Evolutionary conservation across 2,888 invertebrate species (phyloP), one percentile per base, ranked within the genome.

Genomic region (Beris chalybata): DNA sequence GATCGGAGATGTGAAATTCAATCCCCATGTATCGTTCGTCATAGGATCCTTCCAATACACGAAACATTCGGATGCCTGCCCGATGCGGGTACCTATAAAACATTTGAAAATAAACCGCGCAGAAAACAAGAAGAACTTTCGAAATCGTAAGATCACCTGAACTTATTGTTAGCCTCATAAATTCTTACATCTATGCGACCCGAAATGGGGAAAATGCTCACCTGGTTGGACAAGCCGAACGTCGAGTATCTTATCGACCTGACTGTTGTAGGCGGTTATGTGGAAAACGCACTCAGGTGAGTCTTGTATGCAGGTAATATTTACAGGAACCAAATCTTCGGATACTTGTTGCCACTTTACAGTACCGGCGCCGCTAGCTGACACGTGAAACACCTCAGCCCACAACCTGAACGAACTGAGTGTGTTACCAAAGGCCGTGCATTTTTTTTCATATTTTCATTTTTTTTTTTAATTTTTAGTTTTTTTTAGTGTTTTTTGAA

Each of bases 381-480:
- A 94, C 77, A 97, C 97, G 83, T 97, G 95, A 83, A 97, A 97
- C 77, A 97, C 96, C 84, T 97, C 97, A 74, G 97, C 97, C 97
- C 97, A 97, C 79, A 97, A 85, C 85, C 97, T 93, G 86, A 75
- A 84, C 77, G 80, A 80, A 80, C 80, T 81, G 77, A 74, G 73
- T 70, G 71, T 72, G 70, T 74, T 72, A 72, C 70, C 72, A 73
- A 68, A 67, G 58, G 63, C 38, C 57, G 67, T 70, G 45, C 65
- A 57, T 66, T 66, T 69, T 68, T n/a, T 68, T 66, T 69, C 68
- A 61, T 65, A 54, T 66, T 69, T 67, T 56, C 67, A 61, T 59
- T 48, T 57, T 66, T 69, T 67, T 56, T 69, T 64, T 59, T 48
- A 22, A 65, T 52, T 50, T 63, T 55, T 64, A 64, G 59, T 64